Percentiles rank a stretch among this genome's conserved stretches.
Conservation (phyloP, 2,113 vertebrate species). For the Symphodus melops region DNA sequence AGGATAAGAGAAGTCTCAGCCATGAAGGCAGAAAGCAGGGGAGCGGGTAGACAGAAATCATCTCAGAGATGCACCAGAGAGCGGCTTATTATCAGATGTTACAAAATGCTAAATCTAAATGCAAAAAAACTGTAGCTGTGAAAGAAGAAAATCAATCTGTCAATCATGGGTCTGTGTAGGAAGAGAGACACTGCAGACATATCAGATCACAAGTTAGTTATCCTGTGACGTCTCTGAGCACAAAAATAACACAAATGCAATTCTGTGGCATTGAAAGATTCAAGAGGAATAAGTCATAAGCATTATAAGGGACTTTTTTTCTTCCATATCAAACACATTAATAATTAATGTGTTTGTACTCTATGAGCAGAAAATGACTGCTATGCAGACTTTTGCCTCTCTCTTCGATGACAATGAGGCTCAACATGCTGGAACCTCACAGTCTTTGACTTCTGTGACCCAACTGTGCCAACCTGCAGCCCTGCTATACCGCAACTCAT, state of each 20-base stretch:
- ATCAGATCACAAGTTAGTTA: slow-evolving; percentile 37
- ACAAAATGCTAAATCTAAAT: slow-evolving; percentile 16
- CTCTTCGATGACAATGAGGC: slow-evolving; percentile 19
- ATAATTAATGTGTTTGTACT: slow-evolving; percentile 32
- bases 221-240: slow-evolving; percentile 1
- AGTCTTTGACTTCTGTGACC: slow-evolving; percentile 41
- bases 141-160: slow-evolving; percentile 3
- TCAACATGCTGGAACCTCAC: slow-evolving; percentile 27
- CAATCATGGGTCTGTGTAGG: slow-evolving; percentile 19
- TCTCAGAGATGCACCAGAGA: slow-evolving; percentile 2
- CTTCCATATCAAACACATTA: slow-evolving; percentile 11
- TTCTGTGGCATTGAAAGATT: slow-evolving; percentile 31
- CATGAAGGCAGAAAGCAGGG: slow-evolving; percentile 11
- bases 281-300: slow-evolving; percentile 41
- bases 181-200: slow-evolving; percentile 1
- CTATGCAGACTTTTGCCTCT: not conserved
- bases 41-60: not conserved
- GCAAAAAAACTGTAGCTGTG: not conserved
- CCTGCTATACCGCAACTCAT: slow-evolving; percentile 27
- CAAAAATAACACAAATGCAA: slow-evolving; percentile 42
- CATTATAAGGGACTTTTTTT: slow-evolving; percentile 13
- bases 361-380: slow-evolving; percentile 5
- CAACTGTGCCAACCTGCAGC: slow-evolving; percentile 30
- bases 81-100: not conserved
- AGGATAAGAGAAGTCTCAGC: slow-evolving; percentile 16